phyloP scores from a whole-genome alignment of 2,888 invertebrate genomes.

The Formica aserva region DNA sequence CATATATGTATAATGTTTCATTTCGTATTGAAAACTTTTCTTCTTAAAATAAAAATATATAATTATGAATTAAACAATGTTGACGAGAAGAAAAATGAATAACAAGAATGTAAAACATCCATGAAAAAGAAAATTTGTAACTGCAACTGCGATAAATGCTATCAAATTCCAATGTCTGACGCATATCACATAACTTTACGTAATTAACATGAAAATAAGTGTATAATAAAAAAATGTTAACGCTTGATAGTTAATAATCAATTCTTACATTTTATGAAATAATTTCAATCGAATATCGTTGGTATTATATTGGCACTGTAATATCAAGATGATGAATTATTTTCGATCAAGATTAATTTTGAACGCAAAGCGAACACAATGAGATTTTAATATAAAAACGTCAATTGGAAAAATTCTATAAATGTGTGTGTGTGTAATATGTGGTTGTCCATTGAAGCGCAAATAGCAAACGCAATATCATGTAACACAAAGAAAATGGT shows the following conservation, averaged over 20 bases:
- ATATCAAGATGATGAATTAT: background rate
- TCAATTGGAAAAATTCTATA: background rate
- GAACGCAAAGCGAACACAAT: background rate
- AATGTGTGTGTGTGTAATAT: background rate
- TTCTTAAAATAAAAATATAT: background rate
- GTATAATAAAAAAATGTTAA: background rate
- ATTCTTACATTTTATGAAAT: background rate
- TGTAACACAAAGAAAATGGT: conserved; percentile 76
- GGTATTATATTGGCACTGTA: background rate
- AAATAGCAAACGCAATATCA: conserved; percentile 32
- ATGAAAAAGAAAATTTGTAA: background rate
- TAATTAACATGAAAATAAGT: background rate
- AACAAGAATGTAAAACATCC: background rate
- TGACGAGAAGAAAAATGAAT: background rate
- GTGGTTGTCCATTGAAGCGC: background rate
- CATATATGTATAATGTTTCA: background rate
- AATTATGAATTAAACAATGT: background rate
- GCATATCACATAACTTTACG: background rate
- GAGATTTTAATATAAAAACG: background rate
- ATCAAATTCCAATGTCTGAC: background rate
- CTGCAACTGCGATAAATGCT: background rate
- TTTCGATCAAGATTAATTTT: background rate
- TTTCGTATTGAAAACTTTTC: background rate
- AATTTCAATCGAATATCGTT: background rate
- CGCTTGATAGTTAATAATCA: background rate